Base-by-base conservation (phyloP, 2,888 invertebrate genomes). In the Diarsia dahlii region DNA sequence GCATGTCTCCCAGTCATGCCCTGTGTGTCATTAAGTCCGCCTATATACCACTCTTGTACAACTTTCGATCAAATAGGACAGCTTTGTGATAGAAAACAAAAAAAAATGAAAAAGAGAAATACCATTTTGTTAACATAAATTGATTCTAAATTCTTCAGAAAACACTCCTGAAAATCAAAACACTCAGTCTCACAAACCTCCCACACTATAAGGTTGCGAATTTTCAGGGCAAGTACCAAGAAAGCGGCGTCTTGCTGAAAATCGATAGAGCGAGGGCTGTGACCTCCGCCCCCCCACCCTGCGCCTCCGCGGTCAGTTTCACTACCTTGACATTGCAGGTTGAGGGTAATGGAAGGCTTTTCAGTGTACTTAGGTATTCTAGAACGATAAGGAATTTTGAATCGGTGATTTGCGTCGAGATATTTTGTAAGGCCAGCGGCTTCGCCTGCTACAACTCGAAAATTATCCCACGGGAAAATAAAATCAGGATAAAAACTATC, bases 201-300 rank as follows among this genome's bases (percentile, higher is more conserved):
- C 34, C n/a, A n/a, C 15, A 63, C 20, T 62, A 50, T 48, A 48
- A 23, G 39, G 34, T 54, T 52, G 62, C 45, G 65, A 83, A 74
- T 72, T 74, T 83, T 67, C 84, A 80, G 71, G 56, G 54, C 69
- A 60, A 64, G 76, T 70, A 45, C 28, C 74, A 83, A 84, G 89
- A 88, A 87, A 89, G 46, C 87, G 81, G 76, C 90, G 91, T 91
- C 92, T 93, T 93, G 91, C 91, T 93, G 93, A 93, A 94, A 95
- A 94, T 94, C 94, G 92, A 94, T 94, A 94, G 90, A 82, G 84
- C 60, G 81, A 74, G 81, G 81, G 71, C 87, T 80, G 89, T 86
- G 85, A 83, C 89, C 82, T 74, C 89, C 77, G 28, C 28, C 88
- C 83, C 89, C 81, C 74, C 88, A 76, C 87, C 84, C 78, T 83